Evolutionary conservation across 1,140 invertebrate species (phyloP).

Genomic region (Gryllus bimaculatus): DNA sequence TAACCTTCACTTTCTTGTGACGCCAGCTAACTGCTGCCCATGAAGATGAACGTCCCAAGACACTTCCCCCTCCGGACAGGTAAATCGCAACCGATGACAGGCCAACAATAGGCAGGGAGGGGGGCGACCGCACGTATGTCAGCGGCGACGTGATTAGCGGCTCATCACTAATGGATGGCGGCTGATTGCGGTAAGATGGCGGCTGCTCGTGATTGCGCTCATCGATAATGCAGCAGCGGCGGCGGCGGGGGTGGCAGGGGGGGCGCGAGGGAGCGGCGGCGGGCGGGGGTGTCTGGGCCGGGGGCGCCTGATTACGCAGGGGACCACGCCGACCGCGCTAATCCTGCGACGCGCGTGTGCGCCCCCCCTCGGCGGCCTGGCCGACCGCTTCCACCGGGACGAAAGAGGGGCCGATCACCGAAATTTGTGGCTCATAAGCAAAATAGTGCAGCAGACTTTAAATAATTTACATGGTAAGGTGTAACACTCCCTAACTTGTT

Average conservation of each 20-base stretch:
- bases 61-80: no score
- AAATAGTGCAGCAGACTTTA: no score
- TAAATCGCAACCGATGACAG: no score
- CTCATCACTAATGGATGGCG: background rate
- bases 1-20: no score
- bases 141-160: background rate
- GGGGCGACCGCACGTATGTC: background rate
- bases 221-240: background rate
- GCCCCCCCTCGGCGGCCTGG: no score
- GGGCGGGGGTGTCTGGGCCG: background rate
- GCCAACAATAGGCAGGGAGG: background rate
- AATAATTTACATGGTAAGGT: no score
- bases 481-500: no score
- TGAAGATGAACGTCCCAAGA: no score
- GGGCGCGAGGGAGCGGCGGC: background rate
- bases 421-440: no score
- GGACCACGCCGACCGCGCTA: background rate
- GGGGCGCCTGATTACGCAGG: background rate
- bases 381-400: background rate
- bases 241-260: background rate
- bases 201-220: background rate
- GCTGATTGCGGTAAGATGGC: background rate
- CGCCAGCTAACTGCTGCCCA: no score
- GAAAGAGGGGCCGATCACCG: no score
- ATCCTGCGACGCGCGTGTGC: background rate